A percentile compares a stretch with the other conserved stretches of the same genome.
These are phyloP conservation scores for Crepidodera aurea DNA, from an alignment of 2,888 invertebrate species.

Conservation along the genomic window DNA sequence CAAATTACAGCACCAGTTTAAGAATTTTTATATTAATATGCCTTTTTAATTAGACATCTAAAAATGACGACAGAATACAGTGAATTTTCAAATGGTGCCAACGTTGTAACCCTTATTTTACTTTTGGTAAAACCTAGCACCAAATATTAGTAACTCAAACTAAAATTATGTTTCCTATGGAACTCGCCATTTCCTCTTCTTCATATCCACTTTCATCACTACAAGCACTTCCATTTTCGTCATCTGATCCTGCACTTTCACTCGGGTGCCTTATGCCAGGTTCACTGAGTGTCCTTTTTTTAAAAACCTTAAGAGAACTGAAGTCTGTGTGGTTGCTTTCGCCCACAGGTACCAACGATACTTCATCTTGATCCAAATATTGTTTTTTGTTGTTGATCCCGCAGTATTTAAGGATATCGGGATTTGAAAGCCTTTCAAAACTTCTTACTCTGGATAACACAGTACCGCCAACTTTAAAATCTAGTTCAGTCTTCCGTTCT, in stretches of 20 bases:
- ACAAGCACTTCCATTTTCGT: slow-evolving; percentile 76
- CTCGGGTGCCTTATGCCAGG: slow-evolving; percentile 61
- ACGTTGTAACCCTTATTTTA: no score
- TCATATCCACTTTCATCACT: slow-evolving; percentile 94
- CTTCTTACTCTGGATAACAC: slow-evolving; percentile 55
- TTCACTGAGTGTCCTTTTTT: slow-evolving; percentile 49
- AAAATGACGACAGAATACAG: no score
- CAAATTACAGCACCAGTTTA: neutral
- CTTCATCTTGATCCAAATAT: slow-evolving; percentile 56
- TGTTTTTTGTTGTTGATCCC: slow-evolving; percentile 48
- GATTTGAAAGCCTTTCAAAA: slow-evolving; percentile 51
- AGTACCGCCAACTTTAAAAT: slow-evolving; percentile 61
- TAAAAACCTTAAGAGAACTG: slow-evolving; percentile 61
- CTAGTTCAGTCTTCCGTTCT: slow-evolving; percentile 55
- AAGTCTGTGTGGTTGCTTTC: slow-evolving; percentile 57
- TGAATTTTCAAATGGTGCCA: no score
- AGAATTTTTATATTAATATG: no score
- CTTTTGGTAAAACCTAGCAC: no score
- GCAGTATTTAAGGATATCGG: slow-evolving; percentile 54
- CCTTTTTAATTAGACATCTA: no score
- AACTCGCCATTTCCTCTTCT: slow-evolving; percentile 69
- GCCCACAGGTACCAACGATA: slow-evolving; percentile 60
- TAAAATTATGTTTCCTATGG: slow-evolving; percentile 58
- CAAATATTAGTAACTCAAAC: slow-evolving; percentile 44
- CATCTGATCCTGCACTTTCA: slow-evolving; percentile 53